phyloP scores from a whole-genome alignment of 1,140 invertebrate genomes.

The honey bee (Apis mellifera) region DNA sequence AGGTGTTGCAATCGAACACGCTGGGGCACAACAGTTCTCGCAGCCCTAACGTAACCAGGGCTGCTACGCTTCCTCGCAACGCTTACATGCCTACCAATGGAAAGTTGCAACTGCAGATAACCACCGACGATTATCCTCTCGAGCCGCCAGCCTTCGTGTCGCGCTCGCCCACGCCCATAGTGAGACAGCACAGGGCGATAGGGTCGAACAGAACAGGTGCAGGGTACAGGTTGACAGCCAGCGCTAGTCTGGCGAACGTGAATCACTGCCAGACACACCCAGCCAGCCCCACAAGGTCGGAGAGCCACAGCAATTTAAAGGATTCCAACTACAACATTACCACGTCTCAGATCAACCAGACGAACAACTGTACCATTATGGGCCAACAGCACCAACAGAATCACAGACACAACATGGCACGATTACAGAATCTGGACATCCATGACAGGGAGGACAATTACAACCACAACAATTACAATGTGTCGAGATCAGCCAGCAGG shows the following conservation, averaged over 20 bases:
- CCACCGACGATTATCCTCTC: slow-evolving; percentile 80
- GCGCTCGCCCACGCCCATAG: slow-evolving; percentile 82
- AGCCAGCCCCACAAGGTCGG: slow-evolving; percentile 77
- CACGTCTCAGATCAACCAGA: slow-evolving; percentile 65
- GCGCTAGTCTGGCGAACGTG: slow-evolving; percentile 82
- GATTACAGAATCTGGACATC: slow-evolving; percentile 73
- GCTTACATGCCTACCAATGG: slow-evolving; percentile 83
- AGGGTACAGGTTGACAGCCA: slow-evolving; percentile 77
- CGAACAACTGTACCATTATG: slow-evolving; percentile 66
- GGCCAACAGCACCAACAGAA: slow-evolving; percentile 68
- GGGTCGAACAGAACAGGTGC: slow-evolving; percentile 66
- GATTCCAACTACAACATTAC: slow-evolving; percentile 81
- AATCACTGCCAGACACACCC: slow-evolving; percentile 78
- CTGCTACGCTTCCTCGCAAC: slow-evolving; percentile 87
- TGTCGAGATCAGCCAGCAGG: slow-evolving; percentile 73
- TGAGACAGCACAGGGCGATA: slow-evolving; percentile 71
- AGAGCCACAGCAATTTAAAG: slow-evolving; percentile 79
- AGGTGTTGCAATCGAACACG: slow-evolving; percentile 78
- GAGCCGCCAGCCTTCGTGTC: slow-evolving; percentile 83
- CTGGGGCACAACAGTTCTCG: slow-evolving; percentile 75
- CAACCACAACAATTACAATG: slow-evolving; percentile 78
- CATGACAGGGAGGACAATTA: slow-evolving; percentile 78
- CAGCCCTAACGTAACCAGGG: slow-evolving; percentile 82
- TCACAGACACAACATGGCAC: slow-evolving; percentile 72
- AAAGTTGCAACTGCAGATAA: slow-evolving; percentile 80